Evolutionary conservation across 2,888 invertebrate genomes (phyloP).

Genomic region (Sesia apiformis): DNA sequence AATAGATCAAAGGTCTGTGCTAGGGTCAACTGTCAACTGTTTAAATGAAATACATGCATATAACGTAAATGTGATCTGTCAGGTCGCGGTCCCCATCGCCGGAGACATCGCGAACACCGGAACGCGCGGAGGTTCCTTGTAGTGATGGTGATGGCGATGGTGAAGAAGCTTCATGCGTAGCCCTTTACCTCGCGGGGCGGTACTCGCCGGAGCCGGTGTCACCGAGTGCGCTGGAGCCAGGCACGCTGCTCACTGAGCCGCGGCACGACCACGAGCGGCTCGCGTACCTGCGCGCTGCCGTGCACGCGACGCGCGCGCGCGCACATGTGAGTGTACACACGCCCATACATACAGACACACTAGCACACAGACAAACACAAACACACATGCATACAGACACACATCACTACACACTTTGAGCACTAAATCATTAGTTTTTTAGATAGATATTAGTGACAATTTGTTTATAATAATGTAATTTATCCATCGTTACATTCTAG

Average conservation of each 20-base stretch:
- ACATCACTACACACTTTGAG: too few species aligned
- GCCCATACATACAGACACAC: background rate
- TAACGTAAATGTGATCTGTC: background rate
- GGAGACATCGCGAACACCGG: constrained; percentile 7
- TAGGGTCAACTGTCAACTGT: too few species aligned
- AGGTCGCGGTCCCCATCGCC: constrained; percentile 1
- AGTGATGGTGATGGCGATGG: constrained; percentile 16
- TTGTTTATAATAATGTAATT: too few species aligned
- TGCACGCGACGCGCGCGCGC: constrained; percentile 28
- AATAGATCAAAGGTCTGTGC: too few species aligned
- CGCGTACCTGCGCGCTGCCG: constrained; percentile 80
- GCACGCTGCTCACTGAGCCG: constrained; percentile 83
- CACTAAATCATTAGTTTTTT: too few species aligned
- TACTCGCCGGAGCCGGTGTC: constrained; percentile 87
- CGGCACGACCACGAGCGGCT: constrained; percentile 85
- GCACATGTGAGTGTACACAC: background rate
- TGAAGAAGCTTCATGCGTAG: constrained; percentile 27
- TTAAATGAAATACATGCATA: too few species aligned
- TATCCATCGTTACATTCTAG: too few species aligned
- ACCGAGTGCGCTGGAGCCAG: constrained; percentile 78
- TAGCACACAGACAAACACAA: background rate
- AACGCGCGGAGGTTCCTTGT: constrained; percentile 7
- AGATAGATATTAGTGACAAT: too few species aligned
- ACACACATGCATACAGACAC: too few species aligned
- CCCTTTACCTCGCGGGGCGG: constrained; percentile 81